Evolutionary conservation across 64 coral and sea anemone genomes (phyloP).

Genomic region (Stylophora pistillata): DNA sequence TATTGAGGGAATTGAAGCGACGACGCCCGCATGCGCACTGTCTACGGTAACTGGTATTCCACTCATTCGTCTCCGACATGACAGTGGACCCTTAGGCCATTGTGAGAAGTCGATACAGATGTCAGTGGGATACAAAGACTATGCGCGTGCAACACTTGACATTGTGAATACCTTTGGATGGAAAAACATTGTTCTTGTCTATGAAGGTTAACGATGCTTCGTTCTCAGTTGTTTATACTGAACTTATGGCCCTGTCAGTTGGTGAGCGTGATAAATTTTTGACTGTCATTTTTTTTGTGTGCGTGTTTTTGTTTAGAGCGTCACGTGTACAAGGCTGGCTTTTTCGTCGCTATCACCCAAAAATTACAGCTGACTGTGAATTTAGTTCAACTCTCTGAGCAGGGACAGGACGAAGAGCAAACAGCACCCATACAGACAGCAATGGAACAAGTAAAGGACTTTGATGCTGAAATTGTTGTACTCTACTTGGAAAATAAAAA

Average conservation of each 20-base stretch:
- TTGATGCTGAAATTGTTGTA: slow-evolving; percentile 1
- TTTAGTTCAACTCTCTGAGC: not conserved
- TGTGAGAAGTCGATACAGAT: slow-evolving; percentile 5
- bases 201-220: slow-evolving; percentile 3
- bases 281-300: not conserved
- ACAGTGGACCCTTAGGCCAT: not conserved
- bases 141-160: slow-evolving; percentile 10
- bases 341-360: slow-evolving; percentile 8
- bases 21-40: not conserved
- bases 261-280: not conserved
- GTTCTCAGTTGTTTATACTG: too few relatives aligned
- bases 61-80: slow-evolving; percentile 34
- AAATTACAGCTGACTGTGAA: not conserved
- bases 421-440: not conserved
- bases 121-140: slow-evolving; percentile 38
- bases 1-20: not conserved
- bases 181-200: slow-evolving; percentile 30
- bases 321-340: slow-evolving; percentile 9
- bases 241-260: too few relatives aligned
- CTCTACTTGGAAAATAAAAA: not conserved
- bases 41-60: slow-evolving; percentile 29
- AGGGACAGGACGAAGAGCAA: not conserved
- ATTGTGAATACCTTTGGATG: slow-evolving; percentile 42
- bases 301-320: not conserved
- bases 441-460: not conserved